These are phyloP conservation scores for Entelurus aequoreus DNA, from an alignment of 2,113 vertebrate genomes.

Conservation along the genomic window DNA sequence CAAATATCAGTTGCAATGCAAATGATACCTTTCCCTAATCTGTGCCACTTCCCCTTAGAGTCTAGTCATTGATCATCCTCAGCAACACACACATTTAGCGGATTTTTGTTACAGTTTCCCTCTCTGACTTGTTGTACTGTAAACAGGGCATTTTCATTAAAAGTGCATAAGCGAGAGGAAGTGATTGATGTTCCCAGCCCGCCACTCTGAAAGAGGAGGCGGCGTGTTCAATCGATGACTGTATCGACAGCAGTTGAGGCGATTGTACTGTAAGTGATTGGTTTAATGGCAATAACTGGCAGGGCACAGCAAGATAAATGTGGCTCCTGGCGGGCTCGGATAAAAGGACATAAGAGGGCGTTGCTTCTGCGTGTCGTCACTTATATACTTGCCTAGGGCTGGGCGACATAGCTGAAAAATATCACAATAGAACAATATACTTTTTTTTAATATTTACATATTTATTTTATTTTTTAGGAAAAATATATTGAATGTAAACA, in stretches of 20 bases:
- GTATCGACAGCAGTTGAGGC: conserved; percentile 11
- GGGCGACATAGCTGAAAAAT: too few relatives aligned
- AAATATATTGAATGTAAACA: too few relatives aligned
- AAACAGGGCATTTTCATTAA: conserved; percentile 20
- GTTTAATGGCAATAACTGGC: conserved; percentile 6
- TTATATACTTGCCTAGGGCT: too few relatives aligned
- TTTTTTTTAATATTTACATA: too few relatives aligned
- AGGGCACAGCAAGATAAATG: neutral
- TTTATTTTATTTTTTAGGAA: too few relatives aligned
- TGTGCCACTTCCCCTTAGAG: too few relatives aligned
- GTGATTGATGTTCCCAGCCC: conserved; percentile 29
- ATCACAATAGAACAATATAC: too few relatives aligned
- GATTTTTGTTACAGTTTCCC: conserved; percentile 20
- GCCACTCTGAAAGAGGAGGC: conserved; percentile 11
- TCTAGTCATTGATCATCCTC: neutral
- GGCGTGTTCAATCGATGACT: conserved; percentile 24
- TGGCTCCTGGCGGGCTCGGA: neutral
- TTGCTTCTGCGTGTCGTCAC: too few relatives aligned
- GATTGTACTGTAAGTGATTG: conserved; percentile 13
- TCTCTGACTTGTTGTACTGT: conserved; percentile 9
- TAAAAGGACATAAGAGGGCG: neutral
- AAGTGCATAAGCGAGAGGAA: conserved; percentile 18
- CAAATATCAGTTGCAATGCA: too few relatives aligned
- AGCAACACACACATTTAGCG: neutral
- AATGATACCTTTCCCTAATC: too few relatives aligned